A percentile compares a stretch with the other conserved stretches of the same genome.
phyloP scores from a whole-genome alignment of 2,113 vertebrate species.

The Protobothrops flavoviridis region DNA sequence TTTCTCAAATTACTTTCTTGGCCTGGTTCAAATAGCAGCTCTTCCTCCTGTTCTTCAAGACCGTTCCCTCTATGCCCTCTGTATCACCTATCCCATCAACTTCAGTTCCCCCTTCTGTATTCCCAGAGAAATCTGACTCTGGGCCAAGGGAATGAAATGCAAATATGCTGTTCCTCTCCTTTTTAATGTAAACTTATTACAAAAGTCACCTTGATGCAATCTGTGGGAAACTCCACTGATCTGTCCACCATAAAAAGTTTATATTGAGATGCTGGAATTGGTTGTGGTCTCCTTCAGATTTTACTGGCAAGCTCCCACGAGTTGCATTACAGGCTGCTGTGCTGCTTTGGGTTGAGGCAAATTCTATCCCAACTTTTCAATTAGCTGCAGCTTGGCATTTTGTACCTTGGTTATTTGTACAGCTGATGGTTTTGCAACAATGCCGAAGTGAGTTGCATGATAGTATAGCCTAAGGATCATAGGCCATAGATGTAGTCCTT shows the following conservation, averaged over 20 bases:
- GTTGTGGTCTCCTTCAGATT: neutral
- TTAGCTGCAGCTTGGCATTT: neutral
- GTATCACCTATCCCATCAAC: neutral
- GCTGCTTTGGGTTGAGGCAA: neutral
- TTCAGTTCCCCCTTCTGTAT: neutral
- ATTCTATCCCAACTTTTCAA: neutral
- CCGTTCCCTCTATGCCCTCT: neutral
- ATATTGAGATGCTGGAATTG: neutral
- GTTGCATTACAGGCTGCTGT: neutral
- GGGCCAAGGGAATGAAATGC: neutral
- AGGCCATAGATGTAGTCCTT: too few relatives aligned
- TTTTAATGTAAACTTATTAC: neutral
- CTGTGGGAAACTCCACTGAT: neutral
- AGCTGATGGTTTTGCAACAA: neutral
- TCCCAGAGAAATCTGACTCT: neutral
- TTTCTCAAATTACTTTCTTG: neutral
- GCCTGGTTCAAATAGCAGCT: neutral
- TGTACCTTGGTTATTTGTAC: neutral
- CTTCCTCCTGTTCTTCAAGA: neutral
- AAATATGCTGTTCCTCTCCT: neutral
- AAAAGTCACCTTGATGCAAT: neutral
- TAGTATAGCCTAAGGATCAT: neutral
- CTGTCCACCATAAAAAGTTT: neutral
- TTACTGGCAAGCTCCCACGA: neutral
- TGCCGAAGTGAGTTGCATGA: neutral